Percentiles rank a stretch among this genome's conserved stretches.
These are phyloP conservation scores for Ophiodon elongatus DNA, from an alignment of 2,113 vertebrate genomes.

Conservation along the genomic window DNA sequence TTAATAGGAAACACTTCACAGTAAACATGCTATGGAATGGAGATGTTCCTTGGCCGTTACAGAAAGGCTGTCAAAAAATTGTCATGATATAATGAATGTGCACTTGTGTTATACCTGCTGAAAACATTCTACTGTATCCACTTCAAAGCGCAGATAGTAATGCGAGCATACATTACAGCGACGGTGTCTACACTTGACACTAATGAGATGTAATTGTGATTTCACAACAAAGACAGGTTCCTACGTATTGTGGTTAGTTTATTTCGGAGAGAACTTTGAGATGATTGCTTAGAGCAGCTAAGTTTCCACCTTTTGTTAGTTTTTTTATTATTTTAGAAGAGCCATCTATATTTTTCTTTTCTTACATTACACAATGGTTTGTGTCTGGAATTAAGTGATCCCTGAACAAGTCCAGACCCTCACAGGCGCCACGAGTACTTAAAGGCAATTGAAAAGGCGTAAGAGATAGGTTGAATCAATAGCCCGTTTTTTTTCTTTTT, in stretches of 20 bases:
- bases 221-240: slow-evolving; percentile 34
- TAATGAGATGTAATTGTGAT: slow-evolving; percentile 54
- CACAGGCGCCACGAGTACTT: slow-evolving; percentile 65
- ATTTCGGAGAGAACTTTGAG: slow-evolving; percentile 41
- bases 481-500: slow-evolving; percentile 57
- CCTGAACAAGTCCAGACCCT: slow-evolving; percentile 67
- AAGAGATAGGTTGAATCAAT: slow-evolving; percentile 79
- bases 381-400: slow-evolving; percentile 68
- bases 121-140: slow-evolving; percentile 2
- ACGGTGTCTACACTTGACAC: slow-evolving; percentile 33
- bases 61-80: neutral
- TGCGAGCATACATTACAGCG: neutral
- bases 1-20: neutral
- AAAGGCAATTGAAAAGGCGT: slow-evolving; percentile 71
- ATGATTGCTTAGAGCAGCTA: slow-evolving; percentile 49
- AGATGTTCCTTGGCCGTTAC: neutral
- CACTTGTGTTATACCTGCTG: neutral
- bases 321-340: slow-evolving; percentile 44
- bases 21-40: neutral
- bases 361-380: slow-evolving; percentile 64
- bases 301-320: slow-evolving; percentile 58
- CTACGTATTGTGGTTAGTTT: slow-evolving; percentile 28
- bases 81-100: neutral
- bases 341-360: slow-evolving; percentile 25
- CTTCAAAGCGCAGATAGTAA: slow-evolving; percentile 13